These are phyloP conservation scores for Microcebus tavaratra DNA, from an alignment of 2,113 vertebrate species.

Conservation along the genomic window DNA sequence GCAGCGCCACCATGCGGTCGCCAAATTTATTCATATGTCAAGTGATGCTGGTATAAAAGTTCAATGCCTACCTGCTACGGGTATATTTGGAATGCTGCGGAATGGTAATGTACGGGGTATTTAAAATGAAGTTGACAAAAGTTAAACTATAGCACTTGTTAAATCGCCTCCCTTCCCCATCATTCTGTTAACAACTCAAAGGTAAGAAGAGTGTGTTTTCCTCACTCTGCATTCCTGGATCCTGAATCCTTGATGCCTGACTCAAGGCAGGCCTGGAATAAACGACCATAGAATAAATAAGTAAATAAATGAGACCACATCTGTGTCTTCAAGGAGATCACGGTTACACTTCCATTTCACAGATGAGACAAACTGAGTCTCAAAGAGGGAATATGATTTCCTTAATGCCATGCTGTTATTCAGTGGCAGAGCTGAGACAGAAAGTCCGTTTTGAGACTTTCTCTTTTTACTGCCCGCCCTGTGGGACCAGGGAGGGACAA, in stretches of 20 bases:
- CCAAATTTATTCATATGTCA: accelerated
- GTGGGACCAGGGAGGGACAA: no score
- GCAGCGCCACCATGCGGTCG: background rate
- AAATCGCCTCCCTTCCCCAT: accelerated
- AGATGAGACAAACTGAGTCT: background rate
- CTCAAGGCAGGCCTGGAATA: accelerated
- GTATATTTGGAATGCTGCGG: accelerated
- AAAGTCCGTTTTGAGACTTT: accelerated
- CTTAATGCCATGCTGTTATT: background rate
- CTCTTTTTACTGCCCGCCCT: background rate
- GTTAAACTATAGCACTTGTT: no score
- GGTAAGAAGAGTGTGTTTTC: background rate
- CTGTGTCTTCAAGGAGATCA: background rate
- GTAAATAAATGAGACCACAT: background rate
- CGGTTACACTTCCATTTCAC: accelerated
- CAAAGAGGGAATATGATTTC: background rate
- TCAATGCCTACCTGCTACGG: background rate
- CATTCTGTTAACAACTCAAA: background rate
- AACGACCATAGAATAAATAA: background rate
- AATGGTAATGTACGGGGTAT: accelerated
- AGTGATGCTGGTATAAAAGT: accelerated
- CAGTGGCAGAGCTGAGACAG: background rate
- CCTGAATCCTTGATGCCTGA: background rate
- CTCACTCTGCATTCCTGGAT: background rate
- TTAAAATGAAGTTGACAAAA: background rate